Conservation (phyloP, 2,888 invertebrate species). For the Balanococcus diminutus region DNA sequence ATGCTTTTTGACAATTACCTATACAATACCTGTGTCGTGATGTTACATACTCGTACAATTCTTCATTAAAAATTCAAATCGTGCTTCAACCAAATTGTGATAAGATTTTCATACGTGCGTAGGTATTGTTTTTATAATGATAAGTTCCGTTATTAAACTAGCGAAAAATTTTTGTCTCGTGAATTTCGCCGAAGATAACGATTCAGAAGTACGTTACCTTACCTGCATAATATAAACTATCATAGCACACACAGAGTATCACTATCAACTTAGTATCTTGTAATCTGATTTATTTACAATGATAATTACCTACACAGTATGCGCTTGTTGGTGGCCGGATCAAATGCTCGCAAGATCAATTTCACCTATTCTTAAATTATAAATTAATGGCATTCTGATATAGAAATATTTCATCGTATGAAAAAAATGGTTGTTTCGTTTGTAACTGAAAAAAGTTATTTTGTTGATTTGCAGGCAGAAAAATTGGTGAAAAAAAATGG, state of each 20-base stretch:
- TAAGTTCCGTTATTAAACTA: not conserved
- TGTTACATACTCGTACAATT: no score
- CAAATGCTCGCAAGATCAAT: not conserved
- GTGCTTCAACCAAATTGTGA: not conserved
- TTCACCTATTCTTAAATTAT: not conserved
- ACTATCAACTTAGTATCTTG: not conserved
- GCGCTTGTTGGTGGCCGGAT: not conserved
- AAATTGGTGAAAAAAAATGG: slow-evolving; percentile 60
- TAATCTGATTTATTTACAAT: slow-evolving; percentile 17
- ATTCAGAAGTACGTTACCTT: not conserved
- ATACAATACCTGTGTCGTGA: not conserved
- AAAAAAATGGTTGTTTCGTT: not conserved
- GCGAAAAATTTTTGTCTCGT: slow-evolving; percentile 28
- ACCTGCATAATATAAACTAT: no score
- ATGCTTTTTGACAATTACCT: not conserved
- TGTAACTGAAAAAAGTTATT: not conserved
- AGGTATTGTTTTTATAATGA: not conserved
- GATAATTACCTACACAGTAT: not conserved
- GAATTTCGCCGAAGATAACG: slow-evolving; percentile 13
- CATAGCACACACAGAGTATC: not conserved
- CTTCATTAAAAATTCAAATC: not conserved
- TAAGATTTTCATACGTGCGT: not conserved
- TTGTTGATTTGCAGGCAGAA: slow-evolving; percentile 56
- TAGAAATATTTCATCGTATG: not conserved
- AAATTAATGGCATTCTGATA: not conserved